A percentile compares a stretch with the other conserved stretches of the same genome.
Conservation (phyloP, 2,113 vertebrate genomes). For the Ibidorhyncha struthersii region DNA sequence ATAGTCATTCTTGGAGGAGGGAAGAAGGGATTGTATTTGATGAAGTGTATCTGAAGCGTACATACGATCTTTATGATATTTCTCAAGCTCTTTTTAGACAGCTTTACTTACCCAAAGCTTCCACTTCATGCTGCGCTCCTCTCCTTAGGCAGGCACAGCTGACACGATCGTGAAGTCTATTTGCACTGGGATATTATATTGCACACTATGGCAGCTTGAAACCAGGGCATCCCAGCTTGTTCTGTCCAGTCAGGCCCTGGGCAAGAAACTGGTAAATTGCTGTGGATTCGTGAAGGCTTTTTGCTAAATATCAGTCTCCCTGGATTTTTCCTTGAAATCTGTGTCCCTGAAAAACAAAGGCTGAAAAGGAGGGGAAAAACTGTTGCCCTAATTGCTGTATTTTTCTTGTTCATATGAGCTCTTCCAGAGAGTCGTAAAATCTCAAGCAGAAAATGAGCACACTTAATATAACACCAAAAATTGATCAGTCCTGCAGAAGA, state of each 20-base stretch:
- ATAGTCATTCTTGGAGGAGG: background rate
- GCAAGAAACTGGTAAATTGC: background rate
- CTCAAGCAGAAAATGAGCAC: background rate
- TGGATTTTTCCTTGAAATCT: background rate
- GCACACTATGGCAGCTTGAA: conserved; percentile 4
- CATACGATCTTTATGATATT: background rate
- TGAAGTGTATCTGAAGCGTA: background rate
- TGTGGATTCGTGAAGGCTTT: background rate
- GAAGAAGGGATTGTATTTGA: background rate
- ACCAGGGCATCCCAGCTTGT: background rate
- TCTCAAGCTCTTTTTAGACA: background rate
- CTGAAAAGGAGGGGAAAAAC: background rate
- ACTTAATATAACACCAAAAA: background rate
- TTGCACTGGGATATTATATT: background rate
- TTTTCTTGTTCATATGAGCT: background rate
- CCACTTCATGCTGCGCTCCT: background rate
- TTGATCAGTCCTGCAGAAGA: background rate
- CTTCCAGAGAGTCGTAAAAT: background rate
- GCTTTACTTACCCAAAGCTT: background rate
- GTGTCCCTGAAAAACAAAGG: background rate
- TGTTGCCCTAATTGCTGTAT: background rate
- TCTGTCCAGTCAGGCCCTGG: background rate
- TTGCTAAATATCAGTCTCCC: background rate
- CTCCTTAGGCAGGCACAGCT: background rate
- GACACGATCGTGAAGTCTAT: background rate